Conservation (phyloP, 2,888 invertebrate genomes). For the Chaitophorus viminalis region DNA sequence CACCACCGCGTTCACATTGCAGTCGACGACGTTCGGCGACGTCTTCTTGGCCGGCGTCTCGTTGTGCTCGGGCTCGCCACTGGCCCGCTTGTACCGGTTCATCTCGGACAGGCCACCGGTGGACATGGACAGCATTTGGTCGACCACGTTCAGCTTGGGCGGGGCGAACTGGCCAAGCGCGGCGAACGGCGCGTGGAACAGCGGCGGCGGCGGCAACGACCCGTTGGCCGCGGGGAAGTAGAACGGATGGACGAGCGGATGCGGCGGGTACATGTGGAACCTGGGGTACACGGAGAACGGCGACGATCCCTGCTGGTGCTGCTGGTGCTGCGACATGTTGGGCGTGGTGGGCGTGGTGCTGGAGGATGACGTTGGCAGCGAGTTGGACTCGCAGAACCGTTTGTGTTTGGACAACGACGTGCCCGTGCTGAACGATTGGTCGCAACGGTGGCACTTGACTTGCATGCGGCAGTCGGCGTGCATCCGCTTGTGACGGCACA, state of each 20-base stretch:
- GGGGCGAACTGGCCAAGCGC: slow-evolving; percentile 37
- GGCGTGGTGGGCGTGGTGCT: slow-evolving; percentile 62
- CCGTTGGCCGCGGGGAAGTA: slow-evolving; percentile 51
- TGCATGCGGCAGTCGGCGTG: slow-evolving; percentile 94
- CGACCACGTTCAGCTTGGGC: slow-evolving; percentile 48
- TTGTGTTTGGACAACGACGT: slow-evolving; percentile 95
- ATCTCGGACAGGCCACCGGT: not conserved
- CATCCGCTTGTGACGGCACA: slow-evolving; percentile 99
- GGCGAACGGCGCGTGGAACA: slow-evolving; percentile 43
- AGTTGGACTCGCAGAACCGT: slow-evolving; percentile 90
- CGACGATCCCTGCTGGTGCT: slow-evolving; percentile 66
- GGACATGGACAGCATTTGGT: not conserved
- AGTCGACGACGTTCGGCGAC: not conserved
- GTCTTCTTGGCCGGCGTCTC: slow-evolving; percentile 28
- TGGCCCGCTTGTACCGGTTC: slow-evolving; percentile 26
- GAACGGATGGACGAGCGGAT: slow-evolving; percentile 45
- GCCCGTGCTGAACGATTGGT: slow-evolving; percentile 90
- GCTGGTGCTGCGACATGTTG: slow-evolving; percentile 65
- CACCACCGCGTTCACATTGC: not conserved
- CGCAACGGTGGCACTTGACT: slow-evolving; percentile 94
- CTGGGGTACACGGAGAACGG: slow-evolving; percentile 69
- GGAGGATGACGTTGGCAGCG: slow-evolving; percentile 64
- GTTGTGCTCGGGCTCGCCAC: not conserved
- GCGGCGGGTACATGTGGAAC: slow-evolving; percentile 44
- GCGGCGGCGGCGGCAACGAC: slow-evolving; percentile 22